Evolutionary conservation across 2,797 vertebrate species (phyloP).

Genomic region (Coccyzus lansbergi): DNA sequence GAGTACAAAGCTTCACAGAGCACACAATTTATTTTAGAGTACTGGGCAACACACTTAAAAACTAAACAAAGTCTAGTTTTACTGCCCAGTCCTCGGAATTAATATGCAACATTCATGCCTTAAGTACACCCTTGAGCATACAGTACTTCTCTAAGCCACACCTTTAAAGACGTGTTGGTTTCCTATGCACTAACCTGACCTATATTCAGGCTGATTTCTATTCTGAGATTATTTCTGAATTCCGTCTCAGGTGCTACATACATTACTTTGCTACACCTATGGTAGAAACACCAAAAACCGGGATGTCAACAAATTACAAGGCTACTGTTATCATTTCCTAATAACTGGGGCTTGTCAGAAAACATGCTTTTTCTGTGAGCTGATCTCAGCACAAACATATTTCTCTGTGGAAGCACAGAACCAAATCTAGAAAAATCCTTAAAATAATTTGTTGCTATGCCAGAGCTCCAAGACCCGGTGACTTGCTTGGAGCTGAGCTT

Average conservation of each 20-base stretch:
- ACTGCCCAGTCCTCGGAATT: constrained; percentile 56
- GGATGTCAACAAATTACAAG: constrained; percentile 12
- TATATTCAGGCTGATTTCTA: constrained; percentile 53
- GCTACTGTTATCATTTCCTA: not conserved
- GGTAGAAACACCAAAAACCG: not conserved
- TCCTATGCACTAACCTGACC: constrained; percentile 48
- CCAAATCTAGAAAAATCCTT: not conserved
- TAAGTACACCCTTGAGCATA: constrained; percentile 39
- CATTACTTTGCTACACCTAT: not conserved
- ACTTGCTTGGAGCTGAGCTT: not conserved
- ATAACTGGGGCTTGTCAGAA: not conserved
- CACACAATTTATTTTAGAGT: not conserved
- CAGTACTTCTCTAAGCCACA: not conserved
- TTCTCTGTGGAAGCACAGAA: not conserved
- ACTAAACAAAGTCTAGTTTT: not conserved
- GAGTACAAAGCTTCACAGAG: not conserved
- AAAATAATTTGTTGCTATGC: not conserved
- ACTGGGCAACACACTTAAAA: not conserved
- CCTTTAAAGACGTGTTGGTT: constrained; percentile 56
- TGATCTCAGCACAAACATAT: not conserved
- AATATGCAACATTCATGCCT: constrained; percentile 39
- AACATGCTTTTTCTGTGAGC: not conserved
- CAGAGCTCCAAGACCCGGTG: not conserved
- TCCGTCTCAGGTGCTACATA: not conserved
- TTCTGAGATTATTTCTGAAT: constrained; percentile 49